phyloP scores from a whole-genome alignment of 2,797 vertebrate species.

The Bovichtus diacanthus region DNA sequence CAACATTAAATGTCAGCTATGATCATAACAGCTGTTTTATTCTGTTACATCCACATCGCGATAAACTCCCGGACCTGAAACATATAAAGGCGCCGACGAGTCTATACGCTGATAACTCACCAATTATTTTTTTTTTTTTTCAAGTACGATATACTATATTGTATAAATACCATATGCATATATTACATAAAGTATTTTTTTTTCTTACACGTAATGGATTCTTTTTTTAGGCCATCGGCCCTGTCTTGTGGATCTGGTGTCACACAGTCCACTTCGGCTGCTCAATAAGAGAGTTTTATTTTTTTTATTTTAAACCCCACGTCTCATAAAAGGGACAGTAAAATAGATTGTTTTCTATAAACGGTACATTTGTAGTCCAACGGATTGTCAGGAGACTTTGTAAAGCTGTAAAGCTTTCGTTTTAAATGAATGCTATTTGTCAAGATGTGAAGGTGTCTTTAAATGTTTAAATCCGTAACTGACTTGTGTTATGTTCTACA shows the following conservation, averaged over 20 bases:
- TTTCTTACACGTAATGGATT: background rate
- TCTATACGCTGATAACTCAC: constrained; percentile 10
- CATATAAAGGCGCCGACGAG: constrained; percentile 26
- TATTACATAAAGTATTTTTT: background rate
- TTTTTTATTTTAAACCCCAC: constrained; percentile 14
- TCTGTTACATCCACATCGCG: constrained; percentile 21
- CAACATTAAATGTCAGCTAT: constrained; percentile 12
- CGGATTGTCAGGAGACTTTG: background rate
- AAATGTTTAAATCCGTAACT: background rate
- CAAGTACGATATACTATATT: background rate
- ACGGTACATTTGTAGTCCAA: background rate
- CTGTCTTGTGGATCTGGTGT: background rate
- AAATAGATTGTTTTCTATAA: constrained; percentile 31
- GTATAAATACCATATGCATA: background rate
- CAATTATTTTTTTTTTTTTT: constrained; percentile 1
- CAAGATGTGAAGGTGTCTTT: background rate
- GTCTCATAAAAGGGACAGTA: constrained; percentile 28
- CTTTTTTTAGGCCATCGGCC: background rate
- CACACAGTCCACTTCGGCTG: background rate
- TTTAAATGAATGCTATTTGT: background rate
- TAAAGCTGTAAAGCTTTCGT: constrained; percentile 6
- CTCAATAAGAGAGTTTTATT: background rate
- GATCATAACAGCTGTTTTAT: constrained; percentile 48
- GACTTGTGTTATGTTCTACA: background rate
- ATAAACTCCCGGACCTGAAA: constrained; percentile 60